phyloP scores from a whole-genome alignment of 2,113 vertebrate species.

The Calcarius ornatus region DNA sequence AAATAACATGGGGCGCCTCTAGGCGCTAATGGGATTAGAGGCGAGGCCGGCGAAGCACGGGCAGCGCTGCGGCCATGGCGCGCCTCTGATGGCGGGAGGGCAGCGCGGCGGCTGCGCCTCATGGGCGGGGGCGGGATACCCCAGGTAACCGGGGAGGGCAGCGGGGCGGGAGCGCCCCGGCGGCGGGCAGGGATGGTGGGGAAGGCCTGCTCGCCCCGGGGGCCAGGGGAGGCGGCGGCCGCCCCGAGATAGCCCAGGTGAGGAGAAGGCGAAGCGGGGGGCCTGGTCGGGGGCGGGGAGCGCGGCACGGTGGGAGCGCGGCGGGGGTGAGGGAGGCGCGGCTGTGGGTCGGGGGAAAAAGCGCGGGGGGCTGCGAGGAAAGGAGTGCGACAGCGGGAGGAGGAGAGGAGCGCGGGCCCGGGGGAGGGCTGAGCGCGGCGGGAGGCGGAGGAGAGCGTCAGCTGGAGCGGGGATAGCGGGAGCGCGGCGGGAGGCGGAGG shows the following conservation, averaged over 20 bases:
- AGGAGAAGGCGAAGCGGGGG: neutral
- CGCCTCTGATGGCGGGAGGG: constrained; percentile 28
- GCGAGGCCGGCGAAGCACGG: neutral
- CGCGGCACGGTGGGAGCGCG: neutral
- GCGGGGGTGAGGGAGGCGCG: constrained; percentile 15
- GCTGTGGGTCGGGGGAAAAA: neutral
- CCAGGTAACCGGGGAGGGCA: neutral
- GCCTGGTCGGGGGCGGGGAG: neutral
- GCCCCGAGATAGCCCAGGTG: neutral
- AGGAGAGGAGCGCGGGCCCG: neutral
- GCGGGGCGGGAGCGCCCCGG: neutral
- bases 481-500: constrained; percentile 31
- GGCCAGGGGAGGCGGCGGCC: neutral
- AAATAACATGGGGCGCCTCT: constrained; percentile 37
- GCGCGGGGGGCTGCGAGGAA: neutral
- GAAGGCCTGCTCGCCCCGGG: neutral
- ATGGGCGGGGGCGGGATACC: constrained; percentile 33
- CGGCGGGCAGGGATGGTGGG: neutral
- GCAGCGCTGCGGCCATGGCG: neutral
- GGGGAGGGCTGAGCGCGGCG: neutral
- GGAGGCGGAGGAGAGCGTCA: constrained; percentile 43
- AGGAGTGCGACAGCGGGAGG: neutral
- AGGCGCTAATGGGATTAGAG: constrained; percentile 82
- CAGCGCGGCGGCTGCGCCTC: constrained; percentile 19
- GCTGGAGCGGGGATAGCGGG: constrained; percentile 3